Evolutionary conservation across 2,797 vertebrate species (phyloP).

Genomic region (Danio aesculapii): DNA sequence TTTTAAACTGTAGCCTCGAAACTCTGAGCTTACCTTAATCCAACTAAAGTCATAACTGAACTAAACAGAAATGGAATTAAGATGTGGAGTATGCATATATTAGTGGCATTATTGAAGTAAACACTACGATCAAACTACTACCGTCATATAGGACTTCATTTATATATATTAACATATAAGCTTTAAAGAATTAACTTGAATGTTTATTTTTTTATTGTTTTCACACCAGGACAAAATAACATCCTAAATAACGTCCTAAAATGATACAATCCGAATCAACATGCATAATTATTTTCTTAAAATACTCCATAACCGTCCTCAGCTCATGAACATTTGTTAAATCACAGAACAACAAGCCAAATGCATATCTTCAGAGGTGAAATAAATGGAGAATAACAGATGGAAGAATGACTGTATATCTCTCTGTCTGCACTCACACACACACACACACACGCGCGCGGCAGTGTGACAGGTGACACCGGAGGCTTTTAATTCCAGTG

Average conservation of each 20-base stretch:
- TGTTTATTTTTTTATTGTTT: neutral
- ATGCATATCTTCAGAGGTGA: neutral
- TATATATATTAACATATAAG: too few species aligned
- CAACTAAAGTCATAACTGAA: too few species aligned
- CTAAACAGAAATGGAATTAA: too few species aligned
- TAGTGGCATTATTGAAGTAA: too few species aligned
- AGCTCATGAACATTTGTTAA: neutral
- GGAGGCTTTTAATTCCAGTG: slow-evolving; percentile 86
- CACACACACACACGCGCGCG: slow-evolving; percentile 39
- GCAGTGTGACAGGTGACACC: slow-evolving; percentile 77
- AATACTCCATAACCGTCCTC: neutral
- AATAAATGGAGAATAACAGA: neutral
- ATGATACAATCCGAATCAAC: too few species aligned
- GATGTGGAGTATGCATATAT: too few species aligned
- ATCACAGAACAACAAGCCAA: neutral
- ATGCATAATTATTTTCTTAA: too few species aligned
- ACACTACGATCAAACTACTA: too few species aligned
- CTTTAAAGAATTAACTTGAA: neutral
- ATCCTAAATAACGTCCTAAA: neutral
- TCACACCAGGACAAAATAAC: neutral
- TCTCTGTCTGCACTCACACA: neutral
- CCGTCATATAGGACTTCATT: too few species aligned
- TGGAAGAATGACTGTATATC: neutral
- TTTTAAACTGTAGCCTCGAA: too few species aligned
- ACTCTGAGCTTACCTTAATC: too few species aligned